Base-by-base conservation (phyloP, 1,140 invertebrate species). In the Eupeodes corollae region DNA sequence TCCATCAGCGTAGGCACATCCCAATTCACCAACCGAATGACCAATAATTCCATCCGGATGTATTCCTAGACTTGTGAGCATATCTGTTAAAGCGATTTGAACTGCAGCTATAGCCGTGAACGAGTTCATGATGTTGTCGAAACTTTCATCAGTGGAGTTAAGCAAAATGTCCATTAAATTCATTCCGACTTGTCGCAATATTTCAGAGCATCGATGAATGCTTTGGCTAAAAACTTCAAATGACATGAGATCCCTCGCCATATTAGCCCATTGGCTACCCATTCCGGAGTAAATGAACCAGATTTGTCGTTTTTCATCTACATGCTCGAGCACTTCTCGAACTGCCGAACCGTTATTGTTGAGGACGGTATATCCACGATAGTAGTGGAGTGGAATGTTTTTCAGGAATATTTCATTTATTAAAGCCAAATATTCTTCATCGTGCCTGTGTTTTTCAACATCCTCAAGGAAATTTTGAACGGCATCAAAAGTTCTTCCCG, bases 271-370 rank as follows among this genome's bases (percentile, higher is more conserved):
- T 72, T 99, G 94, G 33, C 84, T 83, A 11, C 94, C 95, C 92
- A 98, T 97, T 32, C 94, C 95, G 41, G 91, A 87, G 70, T 94
- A 98, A 33, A 98, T 75, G 67, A 80, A 96, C 88, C 91, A 98
- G 19, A 98, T 70, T 1, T 91, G 91, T 21, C 87, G 77, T 51
- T 76, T 78, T 31, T 82, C 79, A 33, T 63, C 65, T 12, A 62
- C 48, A n/a, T 52, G 55, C 18, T 71, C 59, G 5, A 50, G 32
- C 2, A 72, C 54, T 39, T 76, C 74, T 5, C 70, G 58, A 13
- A 63, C 56, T 14, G 56, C 42, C 0, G 50, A 52, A 8, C 57
- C 63, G 21, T 65, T 62, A 44, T 51, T 74, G 44, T 78, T 78
- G 0, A 91, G 61, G 42, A 94, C 70, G 13, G 79, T 73, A 63